phyloP scores from a whole-genome alignment of 2,113 vertebrate species.

The Chamaea fasciata region DNA sequence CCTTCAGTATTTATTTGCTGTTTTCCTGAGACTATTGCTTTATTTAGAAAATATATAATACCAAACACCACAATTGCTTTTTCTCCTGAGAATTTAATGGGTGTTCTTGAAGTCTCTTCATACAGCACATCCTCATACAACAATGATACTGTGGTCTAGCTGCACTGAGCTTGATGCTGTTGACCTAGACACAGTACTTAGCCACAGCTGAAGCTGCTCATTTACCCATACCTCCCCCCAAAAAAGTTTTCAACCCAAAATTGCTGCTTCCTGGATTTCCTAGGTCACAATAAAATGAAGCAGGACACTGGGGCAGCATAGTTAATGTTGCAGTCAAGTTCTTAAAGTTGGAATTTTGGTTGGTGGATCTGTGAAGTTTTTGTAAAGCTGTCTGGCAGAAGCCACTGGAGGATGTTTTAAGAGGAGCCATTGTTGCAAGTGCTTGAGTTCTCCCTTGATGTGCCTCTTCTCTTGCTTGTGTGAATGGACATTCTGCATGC shows the following conservation, averaged over 20 bases:
- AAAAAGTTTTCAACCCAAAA: background rate
- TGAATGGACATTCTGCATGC: background rate
- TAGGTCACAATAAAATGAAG: slow-evolving; percentile 11
- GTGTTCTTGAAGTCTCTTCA: background rate
- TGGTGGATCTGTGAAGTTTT: background rate
- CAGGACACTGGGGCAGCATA: background rate
- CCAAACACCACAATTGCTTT: background rate
- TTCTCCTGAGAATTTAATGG: background rate
- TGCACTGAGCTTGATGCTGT: background rate
- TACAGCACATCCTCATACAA: background rate
- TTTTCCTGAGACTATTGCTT: background rate
- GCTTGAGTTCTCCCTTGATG: background rate
- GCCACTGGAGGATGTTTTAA: background rate
- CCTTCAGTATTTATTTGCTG: background rate
- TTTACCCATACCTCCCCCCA: too few relatives aligned
- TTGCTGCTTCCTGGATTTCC: background rate
- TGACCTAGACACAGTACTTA: background rate
- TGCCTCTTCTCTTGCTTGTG: background rate
- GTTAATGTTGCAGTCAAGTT: background rate
- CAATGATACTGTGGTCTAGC: background rate
- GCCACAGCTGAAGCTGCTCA: background rate
- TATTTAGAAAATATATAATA: background rate
- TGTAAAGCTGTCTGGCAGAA: background rate
- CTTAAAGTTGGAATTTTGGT: background rate
- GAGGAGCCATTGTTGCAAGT: background rate